A percentile compares a stretch with the other conserved stretches of the same genome.
Evolutionary conservation across 2,888 invertebrate genomes (phyloP).

Genomic region (Caenorhabditis sp.): DNA sequence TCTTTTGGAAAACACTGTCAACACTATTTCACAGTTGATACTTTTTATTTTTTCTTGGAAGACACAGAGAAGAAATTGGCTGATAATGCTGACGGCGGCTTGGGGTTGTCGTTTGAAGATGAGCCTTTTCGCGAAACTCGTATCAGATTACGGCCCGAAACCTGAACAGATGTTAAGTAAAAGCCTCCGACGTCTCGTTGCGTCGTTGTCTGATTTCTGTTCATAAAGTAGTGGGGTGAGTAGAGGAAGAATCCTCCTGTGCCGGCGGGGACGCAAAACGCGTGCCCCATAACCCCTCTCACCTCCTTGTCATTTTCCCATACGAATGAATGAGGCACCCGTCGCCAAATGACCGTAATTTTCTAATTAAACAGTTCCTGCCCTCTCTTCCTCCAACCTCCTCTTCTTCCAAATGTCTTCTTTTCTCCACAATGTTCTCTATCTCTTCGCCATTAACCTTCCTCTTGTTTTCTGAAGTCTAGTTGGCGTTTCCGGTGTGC

Average conservation of each 20-base stretch:
- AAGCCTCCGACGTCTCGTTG: conserved; percentile 41
- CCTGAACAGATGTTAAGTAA: conserved; percentile 63
- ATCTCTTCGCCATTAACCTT: conserved; percentile 53
- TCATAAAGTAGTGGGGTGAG: conserved; percentile 44
- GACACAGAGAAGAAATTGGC: conserved; percentile 28
- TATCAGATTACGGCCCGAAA: conserved; percentile 61
- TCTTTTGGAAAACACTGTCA: conserved; percentile 8
- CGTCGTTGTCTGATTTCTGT: conserved; percentile 54
- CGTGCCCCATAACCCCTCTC: conserved; percentile 54
- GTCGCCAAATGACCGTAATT: conserved; percentile 68
- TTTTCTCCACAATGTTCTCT: conserved; percentile 42
- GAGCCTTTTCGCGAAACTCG: conserved; percentile 60
- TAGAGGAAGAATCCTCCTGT: conserved; percentile 17
- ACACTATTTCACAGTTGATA: background rate
- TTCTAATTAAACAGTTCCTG: conserved; percentile 68
- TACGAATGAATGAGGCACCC: conserved; percentile 49
- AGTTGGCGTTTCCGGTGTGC: conserved; percentile 52
- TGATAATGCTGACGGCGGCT: conserved; percentile 42
- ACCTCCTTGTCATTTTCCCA: conserved; percentile 47
- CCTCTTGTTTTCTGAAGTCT: conserved; percentile 57
- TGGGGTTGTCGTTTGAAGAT: conserved; percentile 32
- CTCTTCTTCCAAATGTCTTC: conserved; percentile 33
- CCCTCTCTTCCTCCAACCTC: conserved; percentile 39
- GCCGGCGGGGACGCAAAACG: conserved; percentile 18
- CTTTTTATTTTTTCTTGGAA: background rate